Conservation (phyloP, 2,797 vertebrate genomes). For the Trachops cirrhosus region DNA sequence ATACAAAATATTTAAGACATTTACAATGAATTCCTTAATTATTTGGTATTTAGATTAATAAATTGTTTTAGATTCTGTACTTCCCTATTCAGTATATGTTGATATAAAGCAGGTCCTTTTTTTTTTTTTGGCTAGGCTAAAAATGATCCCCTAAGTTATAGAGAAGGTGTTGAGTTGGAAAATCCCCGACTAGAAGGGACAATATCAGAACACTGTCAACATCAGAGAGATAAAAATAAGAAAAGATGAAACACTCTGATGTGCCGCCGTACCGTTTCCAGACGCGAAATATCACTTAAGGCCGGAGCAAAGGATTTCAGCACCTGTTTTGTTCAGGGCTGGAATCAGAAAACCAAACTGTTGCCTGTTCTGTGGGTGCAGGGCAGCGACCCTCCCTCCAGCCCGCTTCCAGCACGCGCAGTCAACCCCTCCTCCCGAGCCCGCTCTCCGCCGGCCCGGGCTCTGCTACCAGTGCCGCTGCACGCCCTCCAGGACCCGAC, state of each 20-base stretch:
- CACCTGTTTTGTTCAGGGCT: neutral
- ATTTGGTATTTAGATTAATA: neutral
- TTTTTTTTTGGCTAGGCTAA: neutral
- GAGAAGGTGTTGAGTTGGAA: neutral
- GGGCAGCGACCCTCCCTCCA: conserved; percentile 20
- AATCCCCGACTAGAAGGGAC: neutral
- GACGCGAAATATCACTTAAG: neutral
- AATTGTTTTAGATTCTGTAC: conserved; percentile 13
- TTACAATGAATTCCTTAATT: neutral
- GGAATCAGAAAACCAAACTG: conserved; percentile 1
- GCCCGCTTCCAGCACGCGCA: neutral
- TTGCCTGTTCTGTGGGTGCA: neutral
- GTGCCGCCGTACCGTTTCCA: neutral
- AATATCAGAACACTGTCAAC: conserved; percentile 33
- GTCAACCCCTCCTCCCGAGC: neutral
- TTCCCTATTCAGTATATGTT: neutral
- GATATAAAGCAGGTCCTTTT: conserved; percentile 5
- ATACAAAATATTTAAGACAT: neutral
- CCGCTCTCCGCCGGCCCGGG: neutral
- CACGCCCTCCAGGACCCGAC: neutral
- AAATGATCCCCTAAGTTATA: conserved; percentile 35
- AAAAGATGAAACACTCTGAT: neutral
- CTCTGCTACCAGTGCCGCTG: neutral
- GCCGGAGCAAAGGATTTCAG: neutral
- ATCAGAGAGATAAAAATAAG: neutral